phyloP scores from a whole-genome alignment of 2,797 vertebrate genomes.

The Sebastiscus albofasciatus region DNA sequence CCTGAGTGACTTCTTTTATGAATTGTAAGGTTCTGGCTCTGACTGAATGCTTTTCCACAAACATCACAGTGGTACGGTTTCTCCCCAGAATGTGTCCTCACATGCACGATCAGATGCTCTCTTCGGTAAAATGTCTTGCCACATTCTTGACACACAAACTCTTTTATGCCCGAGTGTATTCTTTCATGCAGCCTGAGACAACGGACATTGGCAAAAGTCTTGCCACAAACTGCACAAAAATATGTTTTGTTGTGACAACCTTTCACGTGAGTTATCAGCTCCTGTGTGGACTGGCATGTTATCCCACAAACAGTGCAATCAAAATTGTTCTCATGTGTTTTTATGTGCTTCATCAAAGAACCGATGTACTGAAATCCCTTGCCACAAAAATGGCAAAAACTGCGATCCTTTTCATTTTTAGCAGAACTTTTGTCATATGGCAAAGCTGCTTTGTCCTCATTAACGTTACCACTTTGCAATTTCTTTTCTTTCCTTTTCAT shows the following conservation, averaged over 20 bases:
- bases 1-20: conserved; percentile 47
- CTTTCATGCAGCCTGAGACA: conserved; percentile 27
- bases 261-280: conserved; percentile 32
- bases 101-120: conserved; percentile 34
- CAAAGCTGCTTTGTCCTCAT: neutral
- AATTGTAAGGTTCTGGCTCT: conserved; percentile 48
- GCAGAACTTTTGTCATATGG: neutral
- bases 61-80: conserved; percentile 56
- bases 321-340: conserved; percentile 29
- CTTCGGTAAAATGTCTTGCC: conserved; percentile 31
- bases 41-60: conserved; percentile 47
- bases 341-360: conserved; percentile 64
- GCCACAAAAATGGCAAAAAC: conserved; percentile 57
- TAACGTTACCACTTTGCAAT: neutral
- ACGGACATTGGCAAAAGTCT: conserved; percentile 4
- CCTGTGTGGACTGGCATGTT: neutral
- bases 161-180: conserved; percentile 4
- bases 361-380: conserved; percentile 48
- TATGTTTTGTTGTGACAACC: neutral
- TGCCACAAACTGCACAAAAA: conserved; percentile 31
- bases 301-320: conserved; percentile 26
- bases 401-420: conserved; percentile 29
- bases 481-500: neutral
- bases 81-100: conserved; percentile 53
- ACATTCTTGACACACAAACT: conserved; percentile 48